phyloP scores from a whole-genome alignment of 2,113 vertebrate species.

The Phoxinus phoxinus region DNA sequence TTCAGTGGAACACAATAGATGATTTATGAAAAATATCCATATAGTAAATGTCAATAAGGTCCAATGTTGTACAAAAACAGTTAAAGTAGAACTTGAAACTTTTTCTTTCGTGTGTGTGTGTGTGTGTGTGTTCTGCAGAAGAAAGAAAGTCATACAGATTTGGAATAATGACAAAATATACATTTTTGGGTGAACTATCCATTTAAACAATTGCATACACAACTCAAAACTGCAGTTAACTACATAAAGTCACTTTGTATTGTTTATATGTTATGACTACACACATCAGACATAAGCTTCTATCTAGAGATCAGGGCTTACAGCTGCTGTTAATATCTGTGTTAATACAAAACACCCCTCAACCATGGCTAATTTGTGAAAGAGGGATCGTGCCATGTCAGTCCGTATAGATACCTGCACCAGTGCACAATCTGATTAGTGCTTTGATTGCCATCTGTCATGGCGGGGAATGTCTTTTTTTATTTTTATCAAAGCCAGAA shows the following conservation, averaged over 20 bases:
- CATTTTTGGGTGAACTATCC: no score
- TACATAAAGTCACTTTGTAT: constrained; percentile 7
- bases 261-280: neutral
- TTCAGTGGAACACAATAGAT: no score
- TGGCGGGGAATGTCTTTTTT: neutral
- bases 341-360: constrained; percentile 22
- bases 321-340: neutral
- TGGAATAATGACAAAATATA: neutral
- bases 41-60: no score
- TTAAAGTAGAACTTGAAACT: no score
- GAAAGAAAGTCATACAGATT: neutral
- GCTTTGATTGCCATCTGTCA: constrained; percentile 16
- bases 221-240: neutral
- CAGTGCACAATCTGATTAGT: neutral
- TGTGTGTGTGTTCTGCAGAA: neutral
- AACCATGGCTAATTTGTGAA: neutral
- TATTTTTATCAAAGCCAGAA: constrained; percentile 9
- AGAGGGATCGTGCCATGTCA: neutral
- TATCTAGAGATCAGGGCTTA: neutral
- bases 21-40: no score
- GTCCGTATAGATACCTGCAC: neutral
- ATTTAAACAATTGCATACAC: no score
- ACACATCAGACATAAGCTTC: neutral
- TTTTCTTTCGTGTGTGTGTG: no score
- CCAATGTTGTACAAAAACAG: no score